Conservation (phyloP, 2,113 vertebrate genomes). For the Siniperca chuatsi region DNA sequence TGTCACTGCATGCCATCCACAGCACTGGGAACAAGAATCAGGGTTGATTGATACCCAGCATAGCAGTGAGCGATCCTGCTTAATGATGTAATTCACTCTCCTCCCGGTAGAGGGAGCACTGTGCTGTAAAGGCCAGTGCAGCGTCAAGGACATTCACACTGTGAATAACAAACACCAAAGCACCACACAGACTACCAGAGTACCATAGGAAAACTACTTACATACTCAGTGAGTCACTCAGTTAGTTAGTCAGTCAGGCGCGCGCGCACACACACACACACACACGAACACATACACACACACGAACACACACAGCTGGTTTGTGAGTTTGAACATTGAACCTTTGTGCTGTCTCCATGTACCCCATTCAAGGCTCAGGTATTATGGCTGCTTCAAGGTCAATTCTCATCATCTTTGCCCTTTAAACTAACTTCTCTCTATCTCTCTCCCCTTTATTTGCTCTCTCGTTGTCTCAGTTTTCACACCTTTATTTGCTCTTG, state of each 20-base stretch:
- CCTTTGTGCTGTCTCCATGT: conserved; percentile 35
- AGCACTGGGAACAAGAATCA: conserved; percentile 20
- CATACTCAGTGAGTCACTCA: conserved; percentile 53
- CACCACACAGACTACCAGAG: conserved; percentile 36
- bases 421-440: conserved; percentile 59
- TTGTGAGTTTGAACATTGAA: conserved; percentile 49
- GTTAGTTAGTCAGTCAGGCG: conserved; percentile 28
- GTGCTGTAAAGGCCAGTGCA: conserved; percentile 59
- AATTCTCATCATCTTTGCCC: conserved; percentile 54
- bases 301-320: conserved; percentile 16
- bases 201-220: conserved; percentile 48
- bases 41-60: conserved; percentile 44
- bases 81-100: conserved; percentile 68
- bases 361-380: conserved; percentile 26
- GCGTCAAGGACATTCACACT: conserved; percentile 77
- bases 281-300: background rate
- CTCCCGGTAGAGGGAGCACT: conserved; percentile 77
- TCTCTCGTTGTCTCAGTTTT: conserved; percentile 56
- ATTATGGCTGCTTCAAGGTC: conserved; percentile 74
- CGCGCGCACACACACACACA: conserved; percentile 1
- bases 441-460: conserved; percentile 56
- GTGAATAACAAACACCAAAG: conserved; percentile 77
- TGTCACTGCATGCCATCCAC: conserved; percentile 38
- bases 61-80: conserved; percentile 20
- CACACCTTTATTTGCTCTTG: conserved; percentile 72